Conservation (phyloP, 2,113 vertebrate species). For the Bubo bubo region DNA sequence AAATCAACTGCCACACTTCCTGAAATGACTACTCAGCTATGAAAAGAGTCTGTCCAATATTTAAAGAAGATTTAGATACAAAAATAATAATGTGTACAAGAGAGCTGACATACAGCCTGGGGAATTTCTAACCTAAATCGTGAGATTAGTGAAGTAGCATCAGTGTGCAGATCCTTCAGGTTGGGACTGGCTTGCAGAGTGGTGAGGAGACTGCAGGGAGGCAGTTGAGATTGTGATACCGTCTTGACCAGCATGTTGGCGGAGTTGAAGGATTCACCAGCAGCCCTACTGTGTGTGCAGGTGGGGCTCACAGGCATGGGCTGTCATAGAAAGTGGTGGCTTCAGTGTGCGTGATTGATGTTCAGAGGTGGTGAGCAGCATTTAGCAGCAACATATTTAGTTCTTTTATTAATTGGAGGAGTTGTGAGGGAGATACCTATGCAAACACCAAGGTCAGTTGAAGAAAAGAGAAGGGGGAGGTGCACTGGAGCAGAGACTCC, state of each 20-base stretch:
- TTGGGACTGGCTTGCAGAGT: background rate
- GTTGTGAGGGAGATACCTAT: too few relatives aligned
- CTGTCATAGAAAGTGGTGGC: background rate
- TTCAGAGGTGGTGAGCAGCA: background rate
- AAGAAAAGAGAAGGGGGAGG: too few relatives aligned
- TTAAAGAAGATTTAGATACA: slow-evolving; percentile 47
- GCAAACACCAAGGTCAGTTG: too few relatives aligned
- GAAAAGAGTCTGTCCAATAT: slow-evolving; percentile 37
- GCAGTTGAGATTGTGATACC: rapidly evolving
- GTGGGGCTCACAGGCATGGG: background rate
- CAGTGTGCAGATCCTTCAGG: background rate
- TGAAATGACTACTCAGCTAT: slow-evolving; percentile 47
- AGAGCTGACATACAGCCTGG: background rate
- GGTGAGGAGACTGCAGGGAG: background rate
- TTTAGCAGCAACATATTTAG: background rate
- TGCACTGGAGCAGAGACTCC: too few relatives aligned
- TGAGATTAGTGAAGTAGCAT: background rate
- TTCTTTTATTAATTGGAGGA: background rate
- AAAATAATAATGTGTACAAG: background rate
- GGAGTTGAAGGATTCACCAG: background rate
- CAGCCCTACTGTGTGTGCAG: background rate
- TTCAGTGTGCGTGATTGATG: rapidly evolving
- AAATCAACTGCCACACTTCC: slow-evolving; percentile 62
- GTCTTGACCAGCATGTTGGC: background rate
- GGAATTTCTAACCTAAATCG: background rate